Conservation (phyloP, 2,888 invertebrate genomes). For the Coecobrya sp. region DNA sequence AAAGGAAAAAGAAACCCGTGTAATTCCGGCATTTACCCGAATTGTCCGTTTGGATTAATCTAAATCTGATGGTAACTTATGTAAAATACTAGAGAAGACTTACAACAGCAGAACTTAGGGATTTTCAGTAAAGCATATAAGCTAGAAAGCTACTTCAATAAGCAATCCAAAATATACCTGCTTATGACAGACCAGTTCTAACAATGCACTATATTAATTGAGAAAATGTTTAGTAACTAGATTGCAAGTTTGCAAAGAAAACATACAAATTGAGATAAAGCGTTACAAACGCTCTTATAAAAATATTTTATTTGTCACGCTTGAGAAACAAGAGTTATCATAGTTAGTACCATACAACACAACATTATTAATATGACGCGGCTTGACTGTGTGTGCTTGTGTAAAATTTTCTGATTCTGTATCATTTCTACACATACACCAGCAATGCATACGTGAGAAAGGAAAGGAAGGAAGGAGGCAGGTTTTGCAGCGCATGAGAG, state of each 20-base stretch:
- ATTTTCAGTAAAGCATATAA: not conserved
- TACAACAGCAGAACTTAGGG: not conserved
- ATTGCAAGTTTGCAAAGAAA: not conserved
- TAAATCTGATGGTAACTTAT: not conserved
- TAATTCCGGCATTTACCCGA: not conserved
- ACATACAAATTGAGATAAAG: not conserved
- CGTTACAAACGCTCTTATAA: not conserved
- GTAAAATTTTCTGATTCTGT: not conserved
- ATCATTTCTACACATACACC: not conserved
- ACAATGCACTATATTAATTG: too few species aligned
- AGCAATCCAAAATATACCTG: too few species aligned
- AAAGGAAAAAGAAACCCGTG: slow-evolving; percentile 18
- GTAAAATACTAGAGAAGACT: not conserved
- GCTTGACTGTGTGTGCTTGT: slow-evolving; percentile 6
- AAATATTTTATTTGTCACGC: slow-evolving; percentile 37
- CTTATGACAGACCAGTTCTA: too few species aligned
- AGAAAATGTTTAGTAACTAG: not conserved
- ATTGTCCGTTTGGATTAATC: slow-evolving; percentile 1
- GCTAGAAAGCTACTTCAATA: not conserved
- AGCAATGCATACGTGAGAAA: slow-evolving; percentile 48
- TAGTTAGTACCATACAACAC: not conserved
- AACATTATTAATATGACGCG: not conserved
- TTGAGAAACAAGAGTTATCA: slow-evolving; percentile 1
- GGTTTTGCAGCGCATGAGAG: slow-evolving; percentile 79
- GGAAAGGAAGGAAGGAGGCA: slow-evolving; percentile 74